Conservation (phyloP, 2,113 vertebrate species). For the Pelecanoides urinatrix region DNA sequence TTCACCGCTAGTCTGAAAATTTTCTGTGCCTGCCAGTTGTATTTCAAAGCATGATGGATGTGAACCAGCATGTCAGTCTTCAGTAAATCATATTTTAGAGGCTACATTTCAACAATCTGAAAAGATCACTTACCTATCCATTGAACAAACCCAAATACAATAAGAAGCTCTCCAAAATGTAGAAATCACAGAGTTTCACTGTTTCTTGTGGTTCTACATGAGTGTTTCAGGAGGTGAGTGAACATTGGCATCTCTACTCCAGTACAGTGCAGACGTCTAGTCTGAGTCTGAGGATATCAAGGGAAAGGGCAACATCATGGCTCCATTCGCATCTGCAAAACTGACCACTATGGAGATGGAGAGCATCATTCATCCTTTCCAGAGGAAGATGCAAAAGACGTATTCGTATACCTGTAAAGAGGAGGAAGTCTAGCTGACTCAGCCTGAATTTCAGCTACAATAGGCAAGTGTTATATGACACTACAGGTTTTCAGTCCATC, state of each 20-base stretch:
- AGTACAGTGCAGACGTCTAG: background rate
- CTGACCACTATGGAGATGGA: background rate
- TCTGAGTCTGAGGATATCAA: background rate
- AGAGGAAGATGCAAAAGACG: background rate
- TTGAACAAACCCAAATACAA: background rate
- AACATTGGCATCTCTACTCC: background rate
- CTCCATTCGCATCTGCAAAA: background rate
- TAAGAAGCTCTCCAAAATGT: background rate
- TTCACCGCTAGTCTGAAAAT: background rate
- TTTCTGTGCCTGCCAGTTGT: background rate
- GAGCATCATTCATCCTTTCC: background rate
- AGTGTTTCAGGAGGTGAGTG: background rate
- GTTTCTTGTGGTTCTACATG: background rate
- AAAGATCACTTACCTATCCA: background rate
- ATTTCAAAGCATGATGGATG: background rate
- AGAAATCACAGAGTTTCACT: background rate
- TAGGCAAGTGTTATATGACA: background rate
- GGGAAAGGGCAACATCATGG: fast-evolving
- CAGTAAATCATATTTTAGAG: background rate
- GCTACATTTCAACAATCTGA: background rate
- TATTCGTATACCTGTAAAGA: background rate
- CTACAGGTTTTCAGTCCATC: background rate
- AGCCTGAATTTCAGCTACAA: background rate
- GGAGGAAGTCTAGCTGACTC: background rate
- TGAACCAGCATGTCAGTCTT: background rate